Percentiles rank a stretch among this genome's conserved stretches.
phyloP scores from a whole-genome alignment of 1,140 invertebrate species.

The Grapholita molesta region DNA sequence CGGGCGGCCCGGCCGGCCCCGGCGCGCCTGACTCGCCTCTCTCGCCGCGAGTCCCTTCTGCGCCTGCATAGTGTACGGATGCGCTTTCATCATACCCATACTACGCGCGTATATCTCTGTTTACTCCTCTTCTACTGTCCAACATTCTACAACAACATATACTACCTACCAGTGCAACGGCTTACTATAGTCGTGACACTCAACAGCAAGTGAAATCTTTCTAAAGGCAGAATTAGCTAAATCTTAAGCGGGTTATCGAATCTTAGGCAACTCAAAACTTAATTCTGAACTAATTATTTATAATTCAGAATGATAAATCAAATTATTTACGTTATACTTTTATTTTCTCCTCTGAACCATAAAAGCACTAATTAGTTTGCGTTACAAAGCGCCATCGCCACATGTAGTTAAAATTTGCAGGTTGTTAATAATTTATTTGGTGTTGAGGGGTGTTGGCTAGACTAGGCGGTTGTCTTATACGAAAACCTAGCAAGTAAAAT shows the following conservation, averaged over 20 bases:
- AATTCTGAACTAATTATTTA: background rate
- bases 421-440: background rate
- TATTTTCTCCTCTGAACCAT: background rate
- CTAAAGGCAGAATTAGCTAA: background rate
- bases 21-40: constrained; percentile 87
- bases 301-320: background rate
- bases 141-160: background rate
- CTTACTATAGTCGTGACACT: background rate
- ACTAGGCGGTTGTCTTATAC: background rate
- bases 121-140: background rate
- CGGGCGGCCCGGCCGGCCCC: constrained; percentile 85
- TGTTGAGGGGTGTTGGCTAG: background rate
- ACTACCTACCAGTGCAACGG: background rate
- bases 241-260: background rate
- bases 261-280: background rate
- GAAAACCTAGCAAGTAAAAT: background rate
- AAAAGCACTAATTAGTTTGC: background rate
- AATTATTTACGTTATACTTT: background rate
- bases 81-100: constrained; percentile 22
- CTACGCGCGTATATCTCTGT: background rate
- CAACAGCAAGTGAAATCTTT: background rate
- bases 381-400: background rate
- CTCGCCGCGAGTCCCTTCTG: constrained; percentile 85
- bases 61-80: constrained; percentile 54
- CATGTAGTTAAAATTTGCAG: background rate